These are phyloP conservation scores for human DNA, from an alignment of 2,113 vertebrate species.

Conservation along the genomic window DNA sequence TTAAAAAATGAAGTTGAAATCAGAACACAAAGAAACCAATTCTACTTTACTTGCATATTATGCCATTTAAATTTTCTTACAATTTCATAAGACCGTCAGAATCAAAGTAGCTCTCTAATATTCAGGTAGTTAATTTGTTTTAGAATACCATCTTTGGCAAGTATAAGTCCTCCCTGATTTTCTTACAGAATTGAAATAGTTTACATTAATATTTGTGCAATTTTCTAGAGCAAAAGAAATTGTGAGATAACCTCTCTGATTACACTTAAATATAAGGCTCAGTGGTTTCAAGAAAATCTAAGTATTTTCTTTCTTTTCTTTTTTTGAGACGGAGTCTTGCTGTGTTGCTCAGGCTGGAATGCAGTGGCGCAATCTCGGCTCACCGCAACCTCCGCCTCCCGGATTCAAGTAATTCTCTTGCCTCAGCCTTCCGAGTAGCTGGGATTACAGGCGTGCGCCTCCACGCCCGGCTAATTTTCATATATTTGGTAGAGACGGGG, in stretches of 20 bases:
- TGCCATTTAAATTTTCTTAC: background rate
- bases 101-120: background rate
- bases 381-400: too few species aligned
- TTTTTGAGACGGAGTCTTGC: too few species aligned
- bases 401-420: too few species aligned
- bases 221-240: background rate
- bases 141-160: background rate
- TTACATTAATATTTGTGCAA: background rate
- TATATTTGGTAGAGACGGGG: too few species aligned
- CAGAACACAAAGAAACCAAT: background rate
- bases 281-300: background rate
- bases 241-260: background rate
- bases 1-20: background rate
- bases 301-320: background rate
- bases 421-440: too few species aligned
- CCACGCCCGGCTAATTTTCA: too few species aligned
- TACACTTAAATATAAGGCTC: background rate
- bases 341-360: too few species aligned
- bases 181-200: background rate
- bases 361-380: too few species aligned
- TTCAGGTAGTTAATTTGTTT: background rate
- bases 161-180: background rate
- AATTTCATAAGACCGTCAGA: background rate
- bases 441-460: too few species aligned
- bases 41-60: background rate